Evolutionary conservation across 2,888 invertebrate genomes (phyloP).

Genomic region (Lycophotia porphyrea): DNA sequence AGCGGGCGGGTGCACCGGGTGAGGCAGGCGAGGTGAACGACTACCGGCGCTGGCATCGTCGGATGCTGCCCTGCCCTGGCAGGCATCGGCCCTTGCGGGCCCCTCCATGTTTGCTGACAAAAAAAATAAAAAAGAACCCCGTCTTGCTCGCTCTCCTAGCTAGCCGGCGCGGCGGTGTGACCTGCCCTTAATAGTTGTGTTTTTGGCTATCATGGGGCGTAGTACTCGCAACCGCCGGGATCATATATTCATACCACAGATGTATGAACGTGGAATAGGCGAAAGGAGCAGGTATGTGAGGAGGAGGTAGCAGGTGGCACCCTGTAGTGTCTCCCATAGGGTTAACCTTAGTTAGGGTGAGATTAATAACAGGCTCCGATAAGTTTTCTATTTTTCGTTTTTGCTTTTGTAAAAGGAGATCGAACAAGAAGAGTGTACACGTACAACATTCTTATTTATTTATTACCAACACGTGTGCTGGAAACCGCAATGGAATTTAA

Average conservation of each 20-base stretch:
- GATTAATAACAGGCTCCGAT: background rate
- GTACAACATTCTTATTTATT: conserved; percentile 15
- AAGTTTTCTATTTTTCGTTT: background rate
- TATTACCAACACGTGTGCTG: conserved; percentile 35
- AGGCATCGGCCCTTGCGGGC: too few relatives aligned
- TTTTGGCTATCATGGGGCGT: background rate
- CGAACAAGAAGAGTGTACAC: background rate
- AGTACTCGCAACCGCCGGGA: background rate
- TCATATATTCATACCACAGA: too few relatives aligned
- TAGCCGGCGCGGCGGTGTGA: too few relatives aligned
- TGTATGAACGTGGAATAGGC: background rate
- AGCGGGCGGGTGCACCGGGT: too few relatives aligned
- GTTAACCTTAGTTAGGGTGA: background rate
- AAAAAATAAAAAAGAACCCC: too few relatives aligned
- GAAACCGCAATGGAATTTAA: conserved; percentile 34
- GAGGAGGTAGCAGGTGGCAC: background rate
- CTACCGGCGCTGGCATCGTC: too few relatives aligned
- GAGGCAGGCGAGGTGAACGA: too few relatives aligned
- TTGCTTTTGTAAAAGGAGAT: background rate
- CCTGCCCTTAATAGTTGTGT: conserved; percentile 3
- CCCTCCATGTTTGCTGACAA: too few relatives aligned
- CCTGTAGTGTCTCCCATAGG: background rate
- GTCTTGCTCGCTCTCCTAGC: too few relatives aligned
- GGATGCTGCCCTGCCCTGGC: too few relatives aligned
- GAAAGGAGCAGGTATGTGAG: background rate